phyloP scores from a whole-genome alignment of 2,888 invertebrate species.

The Calephelis perditalis region DNA sequence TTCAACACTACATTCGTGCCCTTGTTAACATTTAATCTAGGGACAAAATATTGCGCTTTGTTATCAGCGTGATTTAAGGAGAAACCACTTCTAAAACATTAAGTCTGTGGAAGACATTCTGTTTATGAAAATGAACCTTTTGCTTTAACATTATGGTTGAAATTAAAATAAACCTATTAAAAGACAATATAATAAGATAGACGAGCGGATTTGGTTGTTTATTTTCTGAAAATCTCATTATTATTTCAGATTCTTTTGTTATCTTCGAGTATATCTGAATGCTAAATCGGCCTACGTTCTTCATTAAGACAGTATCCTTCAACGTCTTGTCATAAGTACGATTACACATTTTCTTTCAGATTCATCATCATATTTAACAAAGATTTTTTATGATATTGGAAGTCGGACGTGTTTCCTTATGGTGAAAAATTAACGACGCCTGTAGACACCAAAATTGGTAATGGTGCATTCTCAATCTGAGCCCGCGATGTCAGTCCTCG shows the following conservation, averaged over 20 bases:
- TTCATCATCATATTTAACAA: background rate
- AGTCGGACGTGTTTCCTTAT: no score
- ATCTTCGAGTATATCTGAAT: background rate
- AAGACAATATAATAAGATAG: constrained; percentile 4
- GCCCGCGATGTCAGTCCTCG: no score
- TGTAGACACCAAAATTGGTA: no score
- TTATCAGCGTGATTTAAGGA: constrained; percentile 37
- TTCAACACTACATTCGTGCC: constrained; percentile 29
- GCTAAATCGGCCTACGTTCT: background rate
- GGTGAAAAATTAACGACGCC: no score
- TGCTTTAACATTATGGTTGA: background rate
- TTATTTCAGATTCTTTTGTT: constrained; percentile 10
- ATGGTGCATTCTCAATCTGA: no score
- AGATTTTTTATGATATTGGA: no score
- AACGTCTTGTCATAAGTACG: background rate
- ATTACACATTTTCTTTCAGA: background rate
- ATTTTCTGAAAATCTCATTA: constrained; percentile 10
- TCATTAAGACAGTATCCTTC: background rate
- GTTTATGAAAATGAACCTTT: constrained; percentile 6
- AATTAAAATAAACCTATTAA: background rate
- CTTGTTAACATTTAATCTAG: constrained; percentile 32
- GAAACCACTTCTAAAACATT: constrained; percentile 33
- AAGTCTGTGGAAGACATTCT: constrained; percentile 26
- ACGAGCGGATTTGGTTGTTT: constrained; percentile 11
- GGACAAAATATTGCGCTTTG: constrained; percentile 35